phyloP scores from a whole-genome alignment of 2,797 vertebrate genomes.

The Oryzias sinensis region DNA sequence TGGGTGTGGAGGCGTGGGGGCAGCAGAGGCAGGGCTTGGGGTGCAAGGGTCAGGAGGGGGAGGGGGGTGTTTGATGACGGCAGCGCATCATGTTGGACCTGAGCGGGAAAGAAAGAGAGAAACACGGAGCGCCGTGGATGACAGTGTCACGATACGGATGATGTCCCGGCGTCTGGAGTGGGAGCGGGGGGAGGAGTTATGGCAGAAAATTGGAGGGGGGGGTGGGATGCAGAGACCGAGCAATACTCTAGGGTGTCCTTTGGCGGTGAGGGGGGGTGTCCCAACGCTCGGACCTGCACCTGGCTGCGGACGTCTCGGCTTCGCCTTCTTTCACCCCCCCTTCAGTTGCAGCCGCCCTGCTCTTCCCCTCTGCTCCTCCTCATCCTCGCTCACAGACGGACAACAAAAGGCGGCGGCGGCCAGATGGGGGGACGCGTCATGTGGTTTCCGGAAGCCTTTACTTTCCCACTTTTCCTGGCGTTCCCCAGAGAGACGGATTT shows the following conservation, averaged over 20 bases:
- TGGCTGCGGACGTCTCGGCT: conserved; percentile 54
- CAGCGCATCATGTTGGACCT: conserved; percentile 57
- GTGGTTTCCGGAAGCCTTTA: conserved; percentile 92
- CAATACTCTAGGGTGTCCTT: conserved; percentile 44
- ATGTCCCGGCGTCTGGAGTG: conserved; percentile 59
- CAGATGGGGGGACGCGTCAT: conserved; percentile 70
- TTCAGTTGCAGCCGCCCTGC: conserved; percentile 24
- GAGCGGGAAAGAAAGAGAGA: conserved; percentile 67
- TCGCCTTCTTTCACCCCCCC: conserved; percentile 12
- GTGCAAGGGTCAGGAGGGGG: conserved; percentile 73
- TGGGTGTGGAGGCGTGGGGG: conserved; percentile 47
- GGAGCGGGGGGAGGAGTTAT: conserved; percentile 16
- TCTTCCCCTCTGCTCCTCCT: conserved; percentile 49
- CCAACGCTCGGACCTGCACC: conserved; percentile 81
- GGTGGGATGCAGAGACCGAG: conserved; percentile 57
- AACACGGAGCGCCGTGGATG: conserved; percentile 45
- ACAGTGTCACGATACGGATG: conserved; percentile 61
- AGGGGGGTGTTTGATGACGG: conserved; percentile 65
- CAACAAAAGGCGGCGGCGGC: conserved; percentile 86
- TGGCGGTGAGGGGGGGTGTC: conserved; percentile 33
- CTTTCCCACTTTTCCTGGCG: conserved; percentile 87
- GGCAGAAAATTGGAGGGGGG: conserved; percentile 37
- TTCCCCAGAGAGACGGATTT: conserved; percentile 76
- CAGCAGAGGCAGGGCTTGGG: conserved; percentile 50
- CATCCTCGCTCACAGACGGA: conserved; percentile 68